Evolutionary conservation across 30 jellyfish, hydroid and myxozoan genomes (phyloP), one percentile per base, ranked within the genome.

Genomic region (Catostylus mosaicus): DNA sequence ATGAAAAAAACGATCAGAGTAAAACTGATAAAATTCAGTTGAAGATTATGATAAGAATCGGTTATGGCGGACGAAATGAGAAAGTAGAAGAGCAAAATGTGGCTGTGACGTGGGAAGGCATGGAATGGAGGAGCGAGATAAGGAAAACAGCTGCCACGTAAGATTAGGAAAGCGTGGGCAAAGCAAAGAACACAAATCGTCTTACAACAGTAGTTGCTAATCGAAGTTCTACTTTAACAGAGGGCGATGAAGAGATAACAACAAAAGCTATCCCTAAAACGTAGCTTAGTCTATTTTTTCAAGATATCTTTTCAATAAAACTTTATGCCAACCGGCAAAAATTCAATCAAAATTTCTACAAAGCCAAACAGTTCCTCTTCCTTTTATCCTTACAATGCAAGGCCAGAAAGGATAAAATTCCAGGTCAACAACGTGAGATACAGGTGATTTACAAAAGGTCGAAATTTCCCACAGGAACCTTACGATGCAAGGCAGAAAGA

Each of bases 101-200:
- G 29, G 67, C 19, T 52, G 4, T 52, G 67, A 52, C 29, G 67
- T 4, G 29, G 23, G 67, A 52, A 52, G 4, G 67, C 67, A 10
- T 29, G 71, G 19, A 9, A n/a, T 18, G n/a, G n/a, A n/a, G 22
- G 6, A 35, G 16, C 8, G 47, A 35, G 67, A 48, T 61, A 27
- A 61, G 7, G 31, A 3, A 32, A 66, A 18, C 78, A 33, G 29
- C 57, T 66, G 60, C 78, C 14, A 18, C 35, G 3, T 35, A 59
- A 8, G 36, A 59, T 7, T 52, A 10, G 67, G 67, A 19, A 59
- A 59, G 38, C 40, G 71, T 59, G 71, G 71, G 71, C 71, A 59
- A 59, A 22, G 40, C 38, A 1, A 59, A 5, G 19, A 43, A 23
- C 40, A 4, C 8, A 59, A 23, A 59, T 24, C 71, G 8, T 59